Base-by-base conservation (phyloP, 2,113 vertebrate genomes). In the Xiphias gladius region DNA sequence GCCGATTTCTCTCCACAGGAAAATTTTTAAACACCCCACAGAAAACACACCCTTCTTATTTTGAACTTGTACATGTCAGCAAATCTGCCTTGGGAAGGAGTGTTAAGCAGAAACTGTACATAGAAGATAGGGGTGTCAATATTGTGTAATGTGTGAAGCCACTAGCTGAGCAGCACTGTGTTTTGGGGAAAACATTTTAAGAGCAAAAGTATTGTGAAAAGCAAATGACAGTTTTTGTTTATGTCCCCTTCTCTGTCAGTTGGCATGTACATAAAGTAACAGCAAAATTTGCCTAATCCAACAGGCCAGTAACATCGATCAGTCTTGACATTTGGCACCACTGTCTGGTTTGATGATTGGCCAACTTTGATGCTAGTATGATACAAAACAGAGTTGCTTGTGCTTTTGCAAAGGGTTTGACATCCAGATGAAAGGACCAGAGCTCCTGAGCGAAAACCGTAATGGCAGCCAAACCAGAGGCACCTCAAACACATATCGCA, bases 361-460 rank as follows among this genome's bases (percentile, higher is more conserved):
- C 59, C 54, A 16, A 3, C 58, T 39, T 65, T 64, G 32, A 71
- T 57, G 19, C 14, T 20, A 2, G 16, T 32, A n/a, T 58, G 1
- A 24, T n/a, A 73, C 50, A 41, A 68, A 79, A 73, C 69, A 37
- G 2, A 82, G 14, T 22, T 20, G 1, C 66, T 0, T 80, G 4
- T 79, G 55, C 35, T 86, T 73, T 64, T 41, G 2, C 39, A 14
- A 81, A 95, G 94, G 93, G 2, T 95, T 95, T 68, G 77, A 89
- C 73, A 80, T 95, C 55, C 93, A 95, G 80, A 86, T 95, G 93
- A 93, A 84, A 74, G 94, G 94, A n/a, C 90, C 94, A 2, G 73
- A 77, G 28, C 86, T 90, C 6, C 13, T 39, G 8, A 71, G 30
- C 10, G 50, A 57, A 17, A 59, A 41, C 26, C 48, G 1, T 0